Evolutionary conservation across 1,140 invertebrate genomes (phyloP), one percentile per base, ranked within the genome.

Genomic region (Palaemon carinicauda): DNA sequence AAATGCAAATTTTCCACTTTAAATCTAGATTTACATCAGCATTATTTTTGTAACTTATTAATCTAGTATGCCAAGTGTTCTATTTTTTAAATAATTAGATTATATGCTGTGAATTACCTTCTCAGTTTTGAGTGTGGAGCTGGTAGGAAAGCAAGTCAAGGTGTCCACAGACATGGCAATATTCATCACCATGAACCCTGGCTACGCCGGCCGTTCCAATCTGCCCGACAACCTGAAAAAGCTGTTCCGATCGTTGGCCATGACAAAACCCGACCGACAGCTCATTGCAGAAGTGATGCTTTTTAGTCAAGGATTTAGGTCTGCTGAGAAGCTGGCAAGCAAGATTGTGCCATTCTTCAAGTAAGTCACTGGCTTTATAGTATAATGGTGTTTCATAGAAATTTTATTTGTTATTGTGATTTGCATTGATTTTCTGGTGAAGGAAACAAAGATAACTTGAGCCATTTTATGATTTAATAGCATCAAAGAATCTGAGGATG

Each of bases 141-240:
- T 99, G 54, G 97, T 99, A 79, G 98, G 98, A 33, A 99, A 99
- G 91, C 96, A 98, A 93, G 98, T 99, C 50, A 95, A 95, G 89
- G 97, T 99, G 0, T 98, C 98, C 21, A 94, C 97, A 27, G 98
- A 99, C 91, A 99, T 99, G 98, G 99, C 98, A 2, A 99, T 99
- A 82, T 99, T 99, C 92, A 99, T 99, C 54, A 99, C 99, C 0
- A 99, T 99, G 99, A 99, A 99, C 94, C 99, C 99, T 87, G 98
- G 98, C 15, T 99, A 99, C 92, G 98, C 98, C 78, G 99, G 98
- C 24, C 95, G 99, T 85, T 99, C 98, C 53, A 99, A 99, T 93
- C 92, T 99, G 75, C 99, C 99, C 0, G 99, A 99, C 91, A 99
- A 99, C 92, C 93, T 99, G 90, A 99, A 99, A 93, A 99, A 99